Percentiles rank a stretch among this genome's conserved stretches.
These are phyloP conservation scores for Cataglyphis cursor DNA, from an alignment of 2,888 invertebrate genomes.

Conservation along the genomic window DNA sequence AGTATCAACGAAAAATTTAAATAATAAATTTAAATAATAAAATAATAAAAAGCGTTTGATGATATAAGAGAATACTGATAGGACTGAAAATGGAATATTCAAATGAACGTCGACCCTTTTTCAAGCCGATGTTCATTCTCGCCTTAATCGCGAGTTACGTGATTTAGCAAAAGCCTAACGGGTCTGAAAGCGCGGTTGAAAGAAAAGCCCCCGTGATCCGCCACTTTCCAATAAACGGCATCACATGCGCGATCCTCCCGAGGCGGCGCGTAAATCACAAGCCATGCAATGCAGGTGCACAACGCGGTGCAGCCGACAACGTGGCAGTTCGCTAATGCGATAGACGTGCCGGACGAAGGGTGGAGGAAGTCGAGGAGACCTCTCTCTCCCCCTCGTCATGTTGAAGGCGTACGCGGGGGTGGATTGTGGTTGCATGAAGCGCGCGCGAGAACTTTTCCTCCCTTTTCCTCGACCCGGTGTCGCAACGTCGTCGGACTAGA, in stretches of 20 bases:
- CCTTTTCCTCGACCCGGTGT: constrained; percentile 68
- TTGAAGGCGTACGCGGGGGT: constrained; percentile 54
- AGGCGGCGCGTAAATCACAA: constrained; percentile 48
- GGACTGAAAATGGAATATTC: constrained; percentile 1
- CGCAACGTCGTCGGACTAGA: constrained; percentile 73
- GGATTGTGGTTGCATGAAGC: constrained; percentile 63
- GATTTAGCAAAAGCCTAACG: constrained; percentile 47
- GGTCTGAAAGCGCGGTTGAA: constrained; percentile 11
- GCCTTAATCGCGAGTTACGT: constrained; percentile 14
- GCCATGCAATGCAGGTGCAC: constrained; percentile 66
- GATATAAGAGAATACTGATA: background rate
- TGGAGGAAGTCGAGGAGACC: constrained; percentile 7
- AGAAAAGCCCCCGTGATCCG: constrained; percentile 6
- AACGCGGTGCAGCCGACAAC: constrained; percentile 70
- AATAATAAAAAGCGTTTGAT: background rate
- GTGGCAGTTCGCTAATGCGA: constrained; percentile 75
- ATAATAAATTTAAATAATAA: too few species aligned
- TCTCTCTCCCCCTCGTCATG: background rate
- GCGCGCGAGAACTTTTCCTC: constrained; percentile 73
- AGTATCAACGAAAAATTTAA: background rate
- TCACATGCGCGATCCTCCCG: constrained; percentile 42
- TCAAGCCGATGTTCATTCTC: constrained; percentile 26
- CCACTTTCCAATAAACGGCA: constrained; percentile 47
- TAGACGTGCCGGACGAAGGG: constrained; percentile 64
- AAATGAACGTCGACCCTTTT: constrained; percentile 6